phyloP scores from a whole-genome alignment of 2,797 vertebrate species.

The Mallotus villosus region DNA sequence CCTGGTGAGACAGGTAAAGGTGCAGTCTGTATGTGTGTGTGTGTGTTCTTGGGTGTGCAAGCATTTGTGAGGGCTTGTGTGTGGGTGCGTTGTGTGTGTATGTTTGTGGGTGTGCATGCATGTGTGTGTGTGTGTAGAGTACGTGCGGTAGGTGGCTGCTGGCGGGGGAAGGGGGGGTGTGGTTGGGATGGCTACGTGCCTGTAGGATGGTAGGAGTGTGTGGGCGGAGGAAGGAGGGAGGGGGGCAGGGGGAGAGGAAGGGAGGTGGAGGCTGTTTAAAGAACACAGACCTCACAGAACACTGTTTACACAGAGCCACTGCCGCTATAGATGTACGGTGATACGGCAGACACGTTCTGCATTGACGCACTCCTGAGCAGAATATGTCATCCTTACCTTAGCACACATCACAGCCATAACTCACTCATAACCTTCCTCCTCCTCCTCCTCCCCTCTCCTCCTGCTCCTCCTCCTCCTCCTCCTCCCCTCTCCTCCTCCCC shows the following conservation, averaged over 20 bases:
- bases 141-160: constrained; percentile 33
- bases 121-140: too few species aligned
- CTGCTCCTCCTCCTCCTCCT: too few species aligned
- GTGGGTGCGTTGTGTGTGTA: too few species aligned
- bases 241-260: constrained; percentile 1
- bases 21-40: constrained; percentile 22
- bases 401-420: constrained; percentile 30
- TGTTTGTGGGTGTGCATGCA: too few species aligned
- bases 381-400: constrained; percentile 39
- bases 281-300: constrained; percentile 20
- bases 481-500: too few species aligned
- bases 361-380: constrained; percentile 43
- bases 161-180: constrained; percentile 40
- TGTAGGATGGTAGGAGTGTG: constrained; percentile 48
- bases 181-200: constrained; percentile 67
- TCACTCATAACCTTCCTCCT: constrained; percentile 44
- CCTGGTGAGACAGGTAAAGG: too few species aligned
- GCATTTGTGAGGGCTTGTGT: too few species aligned
- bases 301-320: constrained; percentile 26
- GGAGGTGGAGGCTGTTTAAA: constrained; percentile 16
- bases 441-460: too few species aligned
- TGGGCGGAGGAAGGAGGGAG: background rate
- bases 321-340: constrained; percentile 42
- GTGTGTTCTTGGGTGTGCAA: too few species aligned
- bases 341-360: constrained; percentile 39